phyloP scores from a whole-genome alignment of 1,140 invertebrate species.

The Neotoxoptera formosana region DNA sequence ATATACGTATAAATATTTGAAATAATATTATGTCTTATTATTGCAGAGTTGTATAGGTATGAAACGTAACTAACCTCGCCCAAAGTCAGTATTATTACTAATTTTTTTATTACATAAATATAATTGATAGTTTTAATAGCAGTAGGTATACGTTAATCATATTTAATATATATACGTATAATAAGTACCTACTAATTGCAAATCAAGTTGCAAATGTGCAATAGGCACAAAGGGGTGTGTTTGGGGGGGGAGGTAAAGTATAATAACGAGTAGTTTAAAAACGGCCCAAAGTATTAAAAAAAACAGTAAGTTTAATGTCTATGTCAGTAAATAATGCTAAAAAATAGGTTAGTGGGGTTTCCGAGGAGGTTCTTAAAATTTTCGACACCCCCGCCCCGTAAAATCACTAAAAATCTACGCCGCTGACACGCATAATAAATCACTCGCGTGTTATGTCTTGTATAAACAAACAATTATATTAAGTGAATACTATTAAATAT shows the following conservation, averaged over 20 bases:
- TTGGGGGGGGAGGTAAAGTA: too few species aligned
- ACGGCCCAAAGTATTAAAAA: too few species aligned
- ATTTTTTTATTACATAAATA: background rate
- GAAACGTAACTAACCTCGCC: background rate
- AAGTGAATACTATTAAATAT: background rate
- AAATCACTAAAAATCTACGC: too few species aligned
- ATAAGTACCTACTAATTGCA: too few species aligned
- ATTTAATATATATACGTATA: too few species aligned
- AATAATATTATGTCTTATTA: background rate
- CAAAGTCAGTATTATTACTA: slow-evolving; percentile 17
- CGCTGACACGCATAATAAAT: background rate
- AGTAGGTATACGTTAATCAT: background rate
- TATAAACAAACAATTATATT: background rate
- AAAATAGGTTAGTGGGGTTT: too few species aligned
- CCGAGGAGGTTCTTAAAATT: too few species aligned
- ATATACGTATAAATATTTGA: background rate
- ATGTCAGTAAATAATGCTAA: too few species aligned
- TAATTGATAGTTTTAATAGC: background rate
- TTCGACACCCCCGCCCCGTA: too few species aligned
- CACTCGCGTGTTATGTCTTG: background rate
- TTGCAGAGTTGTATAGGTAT: background rate
- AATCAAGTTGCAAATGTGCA: background rate
- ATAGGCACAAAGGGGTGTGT: background rate
- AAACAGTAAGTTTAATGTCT: too few species aligned
- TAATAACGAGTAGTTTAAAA: too few species aligned